Conservation (phyloP, 2,888 invertebrate species). For the Drosophila yooni region DNA sequence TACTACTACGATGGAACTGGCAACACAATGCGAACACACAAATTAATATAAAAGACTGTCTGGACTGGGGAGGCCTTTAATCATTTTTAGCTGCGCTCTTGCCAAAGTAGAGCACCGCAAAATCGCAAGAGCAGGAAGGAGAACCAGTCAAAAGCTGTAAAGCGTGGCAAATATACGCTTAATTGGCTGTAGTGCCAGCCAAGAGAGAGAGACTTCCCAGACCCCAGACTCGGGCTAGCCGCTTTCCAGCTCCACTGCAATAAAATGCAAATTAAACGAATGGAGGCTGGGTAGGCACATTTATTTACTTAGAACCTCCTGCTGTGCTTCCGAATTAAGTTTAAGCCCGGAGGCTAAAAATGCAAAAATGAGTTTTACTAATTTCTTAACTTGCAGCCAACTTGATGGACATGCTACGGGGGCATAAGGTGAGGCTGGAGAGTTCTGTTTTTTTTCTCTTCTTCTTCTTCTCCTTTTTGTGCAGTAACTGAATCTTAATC, state of each 20-base stretch:
- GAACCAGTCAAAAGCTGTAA: constrained; percentile 65
- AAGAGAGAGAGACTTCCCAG: constrained; percentile 16
- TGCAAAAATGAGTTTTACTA: constrained; percentile 86
- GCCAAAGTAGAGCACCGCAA: constrained; percentile 69
- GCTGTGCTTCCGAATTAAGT: constrained; percentile 91
- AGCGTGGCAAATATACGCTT: constrained; percentile 81
- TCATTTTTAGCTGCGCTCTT: constrained; percentile 69
- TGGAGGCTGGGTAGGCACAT: constrained; percentile 78
- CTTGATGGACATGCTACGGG: constrained; percentile 68
- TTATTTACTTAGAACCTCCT: constrained; percentile 87
- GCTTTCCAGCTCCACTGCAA: constrained; percentile 58
- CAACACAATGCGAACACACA: constrained; percentile 55
- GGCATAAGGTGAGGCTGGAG: constrained; percentile 10
- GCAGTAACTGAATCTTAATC: constrained; percentile 73
- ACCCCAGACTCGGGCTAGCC: constrained; percentile 6
- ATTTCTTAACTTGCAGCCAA: constrained; percentile 82
- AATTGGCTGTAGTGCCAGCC: constrained; percentile 69
- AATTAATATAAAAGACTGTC: constrained; percentile 76
- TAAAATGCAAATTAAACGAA: constrained; percentile 84
- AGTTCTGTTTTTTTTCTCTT: neutral
- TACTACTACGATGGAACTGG: constrained; percentile 7
- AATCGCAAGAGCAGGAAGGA: constrained; percentile 18
- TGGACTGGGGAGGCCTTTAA: constrained; percentile 62
- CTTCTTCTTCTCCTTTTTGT: neutral
- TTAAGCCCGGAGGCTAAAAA: constrained; percentile 89